phyloP scores from a whole-genome alignment of 2,113 vertebrate genomes.

The Macquaria ambigua region DNA sequence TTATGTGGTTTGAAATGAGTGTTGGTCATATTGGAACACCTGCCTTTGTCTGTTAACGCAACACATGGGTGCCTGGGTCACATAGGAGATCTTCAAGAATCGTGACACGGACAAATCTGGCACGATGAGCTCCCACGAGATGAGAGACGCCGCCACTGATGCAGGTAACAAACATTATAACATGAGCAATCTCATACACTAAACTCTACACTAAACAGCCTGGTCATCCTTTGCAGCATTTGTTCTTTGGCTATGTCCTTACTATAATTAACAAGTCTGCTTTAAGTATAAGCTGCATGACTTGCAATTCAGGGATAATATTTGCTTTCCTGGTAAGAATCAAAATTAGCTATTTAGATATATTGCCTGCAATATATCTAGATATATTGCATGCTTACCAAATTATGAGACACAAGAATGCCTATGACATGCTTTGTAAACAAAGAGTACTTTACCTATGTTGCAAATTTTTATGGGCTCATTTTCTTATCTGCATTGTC shows the following conservation, averaged over 20 bases:
- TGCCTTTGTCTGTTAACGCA: not conserved
- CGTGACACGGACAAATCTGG: slow-evolving; percentile 74
- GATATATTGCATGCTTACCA: not conserved
- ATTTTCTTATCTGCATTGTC: not conserved
- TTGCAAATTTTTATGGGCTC: too few relatives aligned
- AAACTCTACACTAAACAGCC: not conserved
- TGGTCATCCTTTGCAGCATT: not conserved
- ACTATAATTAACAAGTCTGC: too few relatives aligned
- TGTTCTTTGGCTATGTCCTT: too few relatives aligned
- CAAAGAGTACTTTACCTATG: not conserved
- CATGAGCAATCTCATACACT: not conserved
- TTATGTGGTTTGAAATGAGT: not conserved
- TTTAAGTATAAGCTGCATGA: too few relatives aligned
- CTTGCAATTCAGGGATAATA: not conserved
- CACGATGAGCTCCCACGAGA: slow-evolving; percentile 78
- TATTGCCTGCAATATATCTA: not conserved
- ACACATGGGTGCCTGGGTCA: not conserved
- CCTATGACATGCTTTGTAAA: not conserved
- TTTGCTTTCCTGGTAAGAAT: not conserved
- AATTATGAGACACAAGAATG: not conserved
- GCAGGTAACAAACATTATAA: slow-evolving; percentile 66
- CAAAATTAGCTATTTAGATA: not conserved
- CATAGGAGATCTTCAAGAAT: slow-evolving; percentile 72
- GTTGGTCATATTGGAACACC: not conserved
- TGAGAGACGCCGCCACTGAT: slow-evolving; percentile 69